A percentile compares a stretch with the other conserved stretches of the same genome.
Evolutionary conservation across 2,888 invertebrate genomes (phyloP).

Genomic region (Napeogenes sylphis): DNA sequence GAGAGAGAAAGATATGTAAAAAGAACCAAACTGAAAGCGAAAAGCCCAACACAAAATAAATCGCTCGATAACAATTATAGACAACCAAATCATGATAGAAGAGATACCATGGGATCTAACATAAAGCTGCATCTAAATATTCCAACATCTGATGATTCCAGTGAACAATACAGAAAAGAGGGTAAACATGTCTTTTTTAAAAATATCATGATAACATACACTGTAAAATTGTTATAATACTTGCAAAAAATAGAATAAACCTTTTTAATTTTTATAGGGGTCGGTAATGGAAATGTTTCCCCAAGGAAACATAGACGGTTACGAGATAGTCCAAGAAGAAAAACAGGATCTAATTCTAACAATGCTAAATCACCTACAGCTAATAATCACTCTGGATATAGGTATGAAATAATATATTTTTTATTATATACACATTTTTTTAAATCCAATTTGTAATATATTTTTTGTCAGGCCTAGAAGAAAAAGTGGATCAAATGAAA

Average conservation of each 20-base stretch:
- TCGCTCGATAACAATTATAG: constrained; percentile 55
- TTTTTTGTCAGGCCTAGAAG: constrained; percentile 56
- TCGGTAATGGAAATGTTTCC: constrained; percentile 71
- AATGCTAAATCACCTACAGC: constrained; percentile 76
- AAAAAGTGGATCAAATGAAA: constrained; percentile 78
- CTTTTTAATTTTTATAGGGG: constrained; percentile 38
- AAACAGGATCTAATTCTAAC: constrained; percentile 75
- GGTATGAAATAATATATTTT: constrained; percentile 41
- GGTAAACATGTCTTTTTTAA: constrained; percentile 40
- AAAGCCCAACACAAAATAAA: constrained; percentile 71
- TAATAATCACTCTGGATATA: constrained; percentile 65
- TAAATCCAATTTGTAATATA: background rate
- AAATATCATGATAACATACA: background rate
- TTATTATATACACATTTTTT: constrained; percentile 2
- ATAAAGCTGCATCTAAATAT: constrained; percentile 76
- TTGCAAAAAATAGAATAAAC: no score
- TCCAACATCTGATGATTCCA: constrained; percentile 80
- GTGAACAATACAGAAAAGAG: constrained; percentile 74
- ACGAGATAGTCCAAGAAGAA: constrained; percentile 81
- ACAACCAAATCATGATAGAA: constrained; percentile 66
- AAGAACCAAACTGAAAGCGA: constrained; percentile 69
- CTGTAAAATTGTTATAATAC: background rate
- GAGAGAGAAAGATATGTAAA: constrained; percentile 72
- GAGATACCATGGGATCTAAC: constrained; percentile 71
- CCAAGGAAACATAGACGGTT: constrained; percentile 80